phyloP scores from a whole-genome alignment of 1,140 invertebrate genomes.

The Octopus bimaculoides region DNA sequence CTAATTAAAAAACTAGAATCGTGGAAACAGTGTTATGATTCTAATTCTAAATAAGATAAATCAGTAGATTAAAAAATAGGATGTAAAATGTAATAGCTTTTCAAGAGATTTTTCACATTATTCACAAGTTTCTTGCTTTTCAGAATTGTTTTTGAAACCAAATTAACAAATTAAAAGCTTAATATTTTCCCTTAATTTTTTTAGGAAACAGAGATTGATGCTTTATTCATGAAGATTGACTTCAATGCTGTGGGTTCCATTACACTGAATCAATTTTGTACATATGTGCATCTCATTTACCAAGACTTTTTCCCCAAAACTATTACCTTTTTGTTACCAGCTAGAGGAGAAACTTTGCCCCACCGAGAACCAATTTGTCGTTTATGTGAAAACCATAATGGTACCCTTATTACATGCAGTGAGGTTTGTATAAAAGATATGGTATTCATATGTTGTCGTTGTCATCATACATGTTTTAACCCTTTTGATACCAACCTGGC shows the following conservation, averaged over 20 bases:
- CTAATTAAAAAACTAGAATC: no score
- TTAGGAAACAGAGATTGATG: slow-evolving; percentile 53
- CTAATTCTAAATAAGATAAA: no score
- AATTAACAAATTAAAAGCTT: no score
- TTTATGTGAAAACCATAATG: slow-evolving; percentile 50
- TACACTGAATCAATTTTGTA: slow-evolving; percentile 58
- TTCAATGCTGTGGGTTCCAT: slow-evolving; percentile 54
- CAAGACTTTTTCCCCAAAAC: slow-evolving; percentile 51
- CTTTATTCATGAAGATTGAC: slow-evolving; percentile 57
- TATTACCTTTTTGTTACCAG: slow-evolving; percentile 53
- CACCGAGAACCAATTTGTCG: slow-evolving; percentile 51
- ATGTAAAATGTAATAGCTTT: no score
- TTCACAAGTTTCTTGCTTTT: no score
- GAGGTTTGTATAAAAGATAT: slow-evolving; percentile 29
- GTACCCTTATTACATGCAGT: slow-evolving; percentile 53
- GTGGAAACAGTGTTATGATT: no score
- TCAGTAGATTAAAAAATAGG: no score
- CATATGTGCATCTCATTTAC: slow-evolving; percentile 58
- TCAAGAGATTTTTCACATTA: no score
- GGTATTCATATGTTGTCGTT: no score
- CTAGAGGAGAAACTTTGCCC: slow-evolving; percentile 47
- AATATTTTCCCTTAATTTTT: slow-evolving; percentile 10
- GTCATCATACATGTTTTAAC: no score
- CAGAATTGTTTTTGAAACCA: no score
- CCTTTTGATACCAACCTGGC: no score